Base-by-base conservation (phyloP, 2,113 vertebrate species). In the Butastur rufipennis region DNA sequence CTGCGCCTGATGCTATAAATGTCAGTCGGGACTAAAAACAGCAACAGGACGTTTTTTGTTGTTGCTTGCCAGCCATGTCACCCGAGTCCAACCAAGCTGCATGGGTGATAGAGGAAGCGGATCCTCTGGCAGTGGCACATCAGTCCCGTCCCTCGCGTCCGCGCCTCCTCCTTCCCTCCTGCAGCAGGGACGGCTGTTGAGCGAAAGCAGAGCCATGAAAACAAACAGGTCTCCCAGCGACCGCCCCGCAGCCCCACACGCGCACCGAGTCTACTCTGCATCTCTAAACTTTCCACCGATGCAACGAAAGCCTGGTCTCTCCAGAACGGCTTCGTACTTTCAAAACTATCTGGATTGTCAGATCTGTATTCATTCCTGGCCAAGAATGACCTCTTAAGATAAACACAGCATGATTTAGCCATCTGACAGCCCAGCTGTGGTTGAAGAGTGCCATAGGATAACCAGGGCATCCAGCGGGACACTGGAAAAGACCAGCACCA, bases 101-200 rank as follows among this genome's bases (percentile, higher is more conserved):
- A 42, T 0, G 1, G 34, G 48, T 21, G 53, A 77, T 1, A 22
- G 6, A 52, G 43, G 77, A 78, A 86, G 58, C 25, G 2, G 74
- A 81, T 40, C 19, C 47, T 43, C 48, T 67, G 47, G 68, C 90
- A 90, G 79, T 0, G 6, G 27, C 5, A 2, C 3, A 77, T 59
- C 82, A 85, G 65, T 22, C 45, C 42, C 10, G 7, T 4, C 25
- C 40, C 25, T 34, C 1, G 2, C 34, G 55, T 25, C 47, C 31
- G 2, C 1, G 6, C 5, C 58, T 78, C 71, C n/a, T 77, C 42
- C 83, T 52, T 34, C 10, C 1, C 4, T 56, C 48, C 67, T 3
- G 6, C 48, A 59, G 45, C 0, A 0, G 40, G 50, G 32, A 34
- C 0, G 1, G 70, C 29, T 77, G 70, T n/a, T 0, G 0, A 83